A percentile compares a stretch with the other conserved stretches of the same genome.
Evolutionary conservation across 2,888 invertebrate species (phyloP).

Genomic region (Ceraclea dissimilis): DNA sequence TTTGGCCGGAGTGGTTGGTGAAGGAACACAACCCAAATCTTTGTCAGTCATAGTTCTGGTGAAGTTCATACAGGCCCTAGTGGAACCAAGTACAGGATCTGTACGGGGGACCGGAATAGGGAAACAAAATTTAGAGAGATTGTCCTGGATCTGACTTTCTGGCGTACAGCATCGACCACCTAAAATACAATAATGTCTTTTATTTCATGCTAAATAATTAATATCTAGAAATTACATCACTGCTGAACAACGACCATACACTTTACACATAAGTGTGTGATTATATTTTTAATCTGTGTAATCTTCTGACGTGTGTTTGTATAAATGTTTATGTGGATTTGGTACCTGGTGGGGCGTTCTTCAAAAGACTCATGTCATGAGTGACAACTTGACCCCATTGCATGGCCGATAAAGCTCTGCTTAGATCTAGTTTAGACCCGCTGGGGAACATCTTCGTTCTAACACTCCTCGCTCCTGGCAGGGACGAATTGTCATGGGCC

Average conservation of each 20-base stretch:
- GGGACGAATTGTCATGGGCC: slow-evolving; percentile 8
- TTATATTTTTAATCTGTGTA: background rate
- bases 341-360: background rate
- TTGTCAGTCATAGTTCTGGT: slow-evolving; percentile 61
- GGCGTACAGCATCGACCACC: background rate
- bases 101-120: slow-evolving; percentile 35
- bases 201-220: no score
- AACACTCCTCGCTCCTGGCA: slow-evolving; percentile 35
- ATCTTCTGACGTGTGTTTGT: background rate
- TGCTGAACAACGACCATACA: no score
- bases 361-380: slow-evolving; percentile 3
- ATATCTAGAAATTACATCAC: no score
- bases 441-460: slow-evolving; percentile 32
- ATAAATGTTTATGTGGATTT: no score
- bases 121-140: slow-evolving; percentile 33
- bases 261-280: no score
- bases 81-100: slow-evolving; percentile 36
- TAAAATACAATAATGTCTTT: background rate
- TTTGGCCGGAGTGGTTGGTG: slow-evolving; percentile 56
- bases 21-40: slow-evolving; percentile 53
- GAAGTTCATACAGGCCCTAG: slow-evolving; percentile 63
- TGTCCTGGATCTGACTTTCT: background rate
- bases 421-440: slow-evolving; percentile 12
- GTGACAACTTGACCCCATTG: slow-evolving; percentile 44
- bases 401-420: slow-evolving; percentile 41